These are phyloP conservation scores for Malacosoma neustria DNA, from an alignment of 2,888 invertebrate species.

Conservation along the genomic window DNA sequence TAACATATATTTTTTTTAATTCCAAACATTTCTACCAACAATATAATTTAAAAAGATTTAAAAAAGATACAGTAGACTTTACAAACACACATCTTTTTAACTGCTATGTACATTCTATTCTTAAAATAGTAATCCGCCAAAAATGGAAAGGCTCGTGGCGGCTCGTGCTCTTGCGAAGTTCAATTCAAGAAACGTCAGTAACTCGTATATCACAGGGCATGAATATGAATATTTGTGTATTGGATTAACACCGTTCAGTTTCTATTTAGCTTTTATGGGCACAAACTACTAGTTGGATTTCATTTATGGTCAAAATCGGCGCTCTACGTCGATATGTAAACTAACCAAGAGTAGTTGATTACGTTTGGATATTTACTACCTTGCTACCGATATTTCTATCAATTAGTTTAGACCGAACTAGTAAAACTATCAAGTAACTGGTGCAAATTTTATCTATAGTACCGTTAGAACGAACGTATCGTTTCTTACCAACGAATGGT, in stretches of 20 bases:
- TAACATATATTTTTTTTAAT: too few relatives aligned
- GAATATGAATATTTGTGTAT: neutral
- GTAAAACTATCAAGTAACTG: neutral
- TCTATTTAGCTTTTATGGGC: conserved; percentile 4
- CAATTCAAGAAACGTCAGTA: neutral
- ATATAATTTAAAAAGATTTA: too few relatives aligned
- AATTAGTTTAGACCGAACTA: neutral
- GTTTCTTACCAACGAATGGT: neutral
- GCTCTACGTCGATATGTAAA: neutral
- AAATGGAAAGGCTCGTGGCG: neutral
- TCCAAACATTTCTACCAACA: too few relatives aligned
- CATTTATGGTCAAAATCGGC: neutral
- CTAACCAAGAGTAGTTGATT: neutral
- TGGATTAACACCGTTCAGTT: neutral
- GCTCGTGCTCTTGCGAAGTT: too few relatives aligned
- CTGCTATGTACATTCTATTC: too few relatives aligned
- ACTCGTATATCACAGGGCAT: neutral
- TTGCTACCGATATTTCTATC: neutral
- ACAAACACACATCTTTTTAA: too few relatives aligned
- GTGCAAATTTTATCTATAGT: neutral
- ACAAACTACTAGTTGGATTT: neutral
- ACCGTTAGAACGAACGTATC: neutral
- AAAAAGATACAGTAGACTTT: too few relatives aligned
- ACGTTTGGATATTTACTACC: neutral
- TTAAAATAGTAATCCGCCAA: too few relatives aligned